A percentile compares a stretch with the other conserved stretches of the same genome.
phyloP scores from a whole-genome alignment of 2,113 vertebrate species.

The Seriola aureovittata region DNA sequence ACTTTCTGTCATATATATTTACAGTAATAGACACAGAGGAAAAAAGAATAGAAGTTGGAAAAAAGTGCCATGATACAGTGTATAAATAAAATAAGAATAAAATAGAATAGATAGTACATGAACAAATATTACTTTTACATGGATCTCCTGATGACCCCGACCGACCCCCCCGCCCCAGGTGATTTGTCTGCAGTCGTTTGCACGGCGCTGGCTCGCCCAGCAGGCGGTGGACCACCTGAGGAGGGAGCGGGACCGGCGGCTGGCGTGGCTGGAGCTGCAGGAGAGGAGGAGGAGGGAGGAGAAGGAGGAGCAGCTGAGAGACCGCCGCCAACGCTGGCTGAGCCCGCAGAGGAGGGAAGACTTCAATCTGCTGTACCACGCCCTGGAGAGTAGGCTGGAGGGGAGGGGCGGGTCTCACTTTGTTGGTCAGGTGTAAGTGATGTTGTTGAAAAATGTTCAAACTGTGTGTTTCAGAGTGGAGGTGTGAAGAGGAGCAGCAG shows the following conservation, averaged over 20 bases:
- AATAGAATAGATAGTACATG: too few species aligned
- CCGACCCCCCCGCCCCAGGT: slow-evolving; percentile 75
- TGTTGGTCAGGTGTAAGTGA: fast-evolving
- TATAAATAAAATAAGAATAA: too few species aligned
- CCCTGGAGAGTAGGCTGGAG: slow-evolving; percentile 88
- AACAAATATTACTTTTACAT: too few species aligned
- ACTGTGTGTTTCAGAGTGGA: slow-evolving; percentile 86
- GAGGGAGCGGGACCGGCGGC: slow-evolving; percentile 74
- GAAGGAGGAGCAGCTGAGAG: slow-evolving; percentile 84
- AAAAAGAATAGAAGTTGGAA: too few species aligned
- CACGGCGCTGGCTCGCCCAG: slow-evolving; percentile 88
- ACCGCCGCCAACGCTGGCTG: slow-evolving; percentile 85
- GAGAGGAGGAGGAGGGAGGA: slow-evolving; percentile 80
- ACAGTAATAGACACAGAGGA: too few species aligned
- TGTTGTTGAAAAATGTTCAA: fast-evolving
- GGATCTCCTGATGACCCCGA: too few species aligned
- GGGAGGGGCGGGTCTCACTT: too few species aligned
- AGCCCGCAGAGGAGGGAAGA: slow-evolving; percentile 90
- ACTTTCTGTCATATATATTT: too few species aligned
- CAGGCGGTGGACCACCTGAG: slow-evolving; percentile 80
- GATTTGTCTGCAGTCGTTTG: slow-evolving; percentile 88
- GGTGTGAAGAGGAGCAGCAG: slow-evolving; percentile 81
- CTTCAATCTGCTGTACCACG: slow-evolving; percentile 90
- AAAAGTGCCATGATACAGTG: too few species aligned
- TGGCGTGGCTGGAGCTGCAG: slow-evolving; percentile 86